Evolutionary conservation across 2,113 vertebrate genomes (phyloP), one percentile per base, ranked within the genome.

Genomic region (Etheostoma spectabile): DNA sequence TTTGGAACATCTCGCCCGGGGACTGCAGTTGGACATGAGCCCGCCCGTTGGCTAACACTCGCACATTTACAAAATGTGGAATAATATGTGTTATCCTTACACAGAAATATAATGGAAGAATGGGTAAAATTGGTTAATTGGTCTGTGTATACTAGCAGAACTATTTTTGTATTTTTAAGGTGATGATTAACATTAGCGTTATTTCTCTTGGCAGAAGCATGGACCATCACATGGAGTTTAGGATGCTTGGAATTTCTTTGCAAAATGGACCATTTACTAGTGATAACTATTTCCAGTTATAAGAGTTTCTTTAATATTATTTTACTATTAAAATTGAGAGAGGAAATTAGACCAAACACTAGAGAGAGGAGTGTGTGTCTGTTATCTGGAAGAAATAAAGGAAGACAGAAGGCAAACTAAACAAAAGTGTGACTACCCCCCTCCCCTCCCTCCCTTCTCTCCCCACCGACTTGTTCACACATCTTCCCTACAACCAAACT

Each of bases 401-500:
- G 55, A 46, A 65, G 64, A 56, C 27, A 73, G 55, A 68, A 77
- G 59, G 92, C 91, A 95, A 94, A 96, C 94, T 95, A 96, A 94
- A 92, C 84, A 93, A 93, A 92, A 94, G 91, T 91, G 95, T 94
- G 90, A 93, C 93, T 94, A 76, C 51, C 92, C 90, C 89, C 88
- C 59, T 92, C 92, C 91, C 88, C 27, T 22, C 55, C 13, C 2
- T n/a, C n/a, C n/a, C n/a, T 11, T 11, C 21, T 1, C 53, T 11
- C 52, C 11, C 1, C 33, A 5, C 33, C 8, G 86, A 95, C 88
- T 94, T 95, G 94, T 93, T 96, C 95, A 95, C 95, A 95, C 91
- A 93, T 97, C 95, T 96, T 95, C 95, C 51, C 69, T 60, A 93
- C 96, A 95, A 96, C 96, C 96, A 96, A 75, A 96, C 95, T 95